A percentile compares a stretch with the other conserved stretches of the same genome.
Evolutionary conservation across 2,888 invertebrate genomes (phyloP).

Genomic region (Julus scandinavius): DNA sequence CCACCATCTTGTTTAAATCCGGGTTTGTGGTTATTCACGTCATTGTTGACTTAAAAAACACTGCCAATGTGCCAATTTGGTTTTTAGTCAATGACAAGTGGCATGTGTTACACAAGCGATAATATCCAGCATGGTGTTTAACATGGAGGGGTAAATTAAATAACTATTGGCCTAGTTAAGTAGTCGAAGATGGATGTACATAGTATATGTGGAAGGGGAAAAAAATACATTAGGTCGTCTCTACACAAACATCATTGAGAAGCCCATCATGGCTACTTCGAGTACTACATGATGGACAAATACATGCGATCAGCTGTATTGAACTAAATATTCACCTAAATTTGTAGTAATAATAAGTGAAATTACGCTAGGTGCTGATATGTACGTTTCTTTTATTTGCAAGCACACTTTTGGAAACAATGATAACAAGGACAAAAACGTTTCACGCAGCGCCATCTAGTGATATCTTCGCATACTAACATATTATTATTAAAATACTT

Average conservation of each 20-base stretch:
- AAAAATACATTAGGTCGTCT: background rate
- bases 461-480: too few relatives aligned
- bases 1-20: background rate
- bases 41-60: background rate
- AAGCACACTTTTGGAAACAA: too few relatives aligned
- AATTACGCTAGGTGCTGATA: too few relatives aligned
- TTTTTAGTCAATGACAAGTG: background rate
- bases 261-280: background rate
- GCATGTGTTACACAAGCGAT: background rate
- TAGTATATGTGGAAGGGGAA: too few relatives aligned
- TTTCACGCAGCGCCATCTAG: too few relatives aligned
- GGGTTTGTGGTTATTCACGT: background rate
- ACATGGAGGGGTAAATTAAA: background rate
- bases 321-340: too few relatives aligned
- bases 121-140: background rate
- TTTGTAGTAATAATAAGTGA: too few relatives aligned
- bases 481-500: too few relatives aligned
- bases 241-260: background rate
- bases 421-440: too few relatives aligned
- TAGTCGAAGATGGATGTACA: background rate
- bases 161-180: constrained; percentile 8
- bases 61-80: background rate
- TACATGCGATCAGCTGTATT: too few relatives aligned
- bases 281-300: too few relatives aligned
- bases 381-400: too few relatives aligned